Evolutionary conservation across 2,113 vertebrate species (phyloP).

Genomic region (Thermophis baileyi): DNA sequence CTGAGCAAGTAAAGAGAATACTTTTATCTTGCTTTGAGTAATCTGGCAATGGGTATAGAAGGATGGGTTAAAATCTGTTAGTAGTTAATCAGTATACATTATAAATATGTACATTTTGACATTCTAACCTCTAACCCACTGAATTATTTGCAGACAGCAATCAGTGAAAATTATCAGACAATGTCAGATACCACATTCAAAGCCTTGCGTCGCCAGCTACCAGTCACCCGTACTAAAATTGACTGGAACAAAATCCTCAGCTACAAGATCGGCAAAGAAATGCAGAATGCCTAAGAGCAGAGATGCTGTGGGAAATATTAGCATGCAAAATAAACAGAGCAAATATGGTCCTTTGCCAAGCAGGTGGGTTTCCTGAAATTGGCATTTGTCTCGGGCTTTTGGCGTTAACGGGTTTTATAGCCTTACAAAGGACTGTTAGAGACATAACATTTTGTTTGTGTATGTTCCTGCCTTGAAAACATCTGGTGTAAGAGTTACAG

Average conservation of each 20-base stretch:
- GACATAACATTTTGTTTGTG: conserved; percentile 63
- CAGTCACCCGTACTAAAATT: conserved; percentile 95
- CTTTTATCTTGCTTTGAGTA: neutral
- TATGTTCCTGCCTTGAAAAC: conserved; percentile 62
- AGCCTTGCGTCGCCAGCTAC: conserved; percentile 91
- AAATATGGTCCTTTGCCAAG: conserved; percentile 69
- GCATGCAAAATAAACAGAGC: conserved; percentile 56
- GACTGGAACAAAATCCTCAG: conserved; percentile 99
- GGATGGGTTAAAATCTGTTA: neutral
- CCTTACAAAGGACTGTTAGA: conserved; percentile 65
- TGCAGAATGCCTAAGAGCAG: conserved; percentile 83
- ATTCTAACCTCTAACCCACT: neutral
- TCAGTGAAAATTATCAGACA: conserved; percentile 94
- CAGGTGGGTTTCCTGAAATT: conserved; percentile 70
- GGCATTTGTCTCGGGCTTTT: conserved; percentile 76
- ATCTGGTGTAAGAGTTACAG: conserved; percentile 40
- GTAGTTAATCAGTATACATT: neutral
- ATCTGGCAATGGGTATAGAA: neutral
- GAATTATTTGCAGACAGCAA: conserved; percentile 79
- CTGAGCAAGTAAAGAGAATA: neutral
- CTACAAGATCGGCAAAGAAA: conserved; percentile 98
- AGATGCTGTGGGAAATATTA: conserved; percentile 37
- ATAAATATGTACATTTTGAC: neutral
- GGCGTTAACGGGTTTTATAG: conserved; percentile 73
- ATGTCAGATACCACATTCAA: conserved; percentile 98